Base-by-base conservation (phyloP, 2,113 vertebrate species). In the Muscicapa adusta region DNA sequence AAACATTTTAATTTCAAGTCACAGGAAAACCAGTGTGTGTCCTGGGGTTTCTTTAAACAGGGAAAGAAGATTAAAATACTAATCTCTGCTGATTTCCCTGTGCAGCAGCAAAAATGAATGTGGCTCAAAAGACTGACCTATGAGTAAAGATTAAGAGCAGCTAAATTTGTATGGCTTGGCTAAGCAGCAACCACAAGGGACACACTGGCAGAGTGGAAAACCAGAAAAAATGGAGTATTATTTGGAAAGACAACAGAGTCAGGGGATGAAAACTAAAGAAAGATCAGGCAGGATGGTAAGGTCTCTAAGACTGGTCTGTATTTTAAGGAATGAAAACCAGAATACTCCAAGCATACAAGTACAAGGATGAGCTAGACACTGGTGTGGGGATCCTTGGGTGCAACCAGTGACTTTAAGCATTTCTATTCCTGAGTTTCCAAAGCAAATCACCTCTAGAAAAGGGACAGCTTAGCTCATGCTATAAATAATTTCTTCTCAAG, bases 51-150 rank as follows among this genome's bases (percentile, higher is more conserved):
- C 89, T 93, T 97, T 82, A 82, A 93, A 88, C 14, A 80, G 79
- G 60, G 70, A 92, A 93, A 94, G 94, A 89, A 94, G 92, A 93
- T 92, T 95, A 94, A 96, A 95, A 91, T 68, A 82, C 75, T 94
- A 94, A 93, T 94, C 92, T 77, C 47, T 1, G 4, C 53, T 1
- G 1, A 91, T 96, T 96, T 93, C 84, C n/a, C 74, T 73, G 68
- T 19, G 54, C 47, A 81, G 79, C 80, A 82, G 83, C 66, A 94
- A 89, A 95, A 97, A 91, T 47, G 54, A 94, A 47, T 1, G 2
- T 81, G 73, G 75, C 75, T 87, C n/a, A 48, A 60, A 88, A 62
- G 84, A 83, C 50, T 88, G 94, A 96, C 73, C 92, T 95, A 48
- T 38, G 91, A 72, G 89, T 53, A 94, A 93, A 94, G 85, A 96